Evolutionary conservation across 2,797 vertebrate species (phyloP), one percentile per base, ranked within the genome.

Genomic region (Microctenopoma steveboyesi): DNA sequence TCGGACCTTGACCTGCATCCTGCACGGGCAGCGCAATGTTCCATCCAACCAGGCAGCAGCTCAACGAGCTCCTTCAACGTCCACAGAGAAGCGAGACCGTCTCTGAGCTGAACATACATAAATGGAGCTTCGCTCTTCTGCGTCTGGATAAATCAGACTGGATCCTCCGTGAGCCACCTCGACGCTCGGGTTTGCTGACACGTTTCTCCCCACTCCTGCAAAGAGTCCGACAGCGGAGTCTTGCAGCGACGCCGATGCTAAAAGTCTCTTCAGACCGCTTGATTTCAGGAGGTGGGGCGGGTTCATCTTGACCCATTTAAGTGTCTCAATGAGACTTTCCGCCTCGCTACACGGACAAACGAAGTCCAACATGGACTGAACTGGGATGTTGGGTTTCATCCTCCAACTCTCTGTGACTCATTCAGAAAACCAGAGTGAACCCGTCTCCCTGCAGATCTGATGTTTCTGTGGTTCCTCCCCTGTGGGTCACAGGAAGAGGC

Each of bases 401-500:
- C 33, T 65, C 59, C 49, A 63, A 57, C 43, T 18, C 16, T 42
- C n/a, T 9, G 13, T 1, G 18, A 48, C 4, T 5, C 13, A 8
- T 12, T 25, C 25, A 8, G 18, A 39, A 14, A 35, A 16, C 6
- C 37, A 13, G 35, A 9, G 12, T 18, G 45, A 46, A 1, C 30
- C 8, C 1, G 15, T n/a, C 22, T 30, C 11, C 1, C 16, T 7
- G n/a, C 45, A 8, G 22, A 4, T 35, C 50, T 42, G 18, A 1
- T 25, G 0, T 12, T 55, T 39, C 49, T 48, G 28, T 33, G 15
- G 51, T 46, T 67, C 33, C 18, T n/a, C 56, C 10, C 7, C 37
- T 39, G 53, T 53, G 12, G 57, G 30, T 33, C 14, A 11, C 49
- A 58, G 82, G 48, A 83, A 35, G 60, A 57, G 81, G 66, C 53